Percentiles rank a stretch among this genome's conserved stretches.
These are phyloP conservation scores for Apocrypta bakeri DNA, from an alignment of 1,140 invertebrate genomes.

Conservation along the genomic window DNA sequence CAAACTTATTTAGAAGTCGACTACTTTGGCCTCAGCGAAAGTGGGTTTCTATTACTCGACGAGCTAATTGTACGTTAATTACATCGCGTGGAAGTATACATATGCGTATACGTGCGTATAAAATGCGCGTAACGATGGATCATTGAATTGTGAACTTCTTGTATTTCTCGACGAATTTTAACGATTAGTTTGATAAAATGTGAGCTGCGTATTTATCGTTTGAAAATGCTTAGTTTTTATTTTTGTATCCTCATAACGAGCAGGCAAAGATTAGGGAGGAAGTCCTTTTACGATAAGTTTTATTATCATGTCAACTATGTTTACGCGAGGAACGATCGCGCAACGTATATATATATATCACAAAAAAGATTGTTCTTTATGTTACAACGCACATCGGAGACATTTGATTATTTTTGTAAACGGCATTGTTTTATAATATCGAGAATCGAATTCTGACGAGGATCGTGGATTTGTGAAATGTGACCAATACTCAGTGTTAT, in stretches of 20 bases:
- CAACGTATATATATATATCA: neutral
- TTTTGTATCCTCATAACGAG: slow-evolving; percentile 22
- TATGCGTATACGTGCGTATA: no score
- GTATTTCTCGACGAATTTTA: neutral
- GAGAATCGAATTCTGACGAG: no score
- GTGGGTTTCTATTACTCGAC: slow-evolving; percentile 19
- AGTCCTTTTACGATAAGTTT: slow-evolving; percentile 43
- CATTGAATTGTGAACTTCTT: no score
- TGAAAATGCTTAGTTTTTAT: slow-evolving; percentile 19
- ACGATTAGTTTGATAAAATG: neutral
- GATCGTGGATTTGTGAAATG: neutral
- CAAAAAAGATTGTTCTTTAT: neutral
- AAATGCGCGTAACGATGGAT: no score
- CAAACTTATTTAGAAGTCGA: neutral
- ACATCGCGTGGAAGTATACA: no score
- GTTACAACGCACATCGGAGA: neutral
- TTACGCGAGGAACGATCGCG: slow-evolving; percentile 27
- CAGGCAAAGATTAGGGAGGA: slow-evolving; percentile 36
- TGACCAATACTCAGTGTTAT: neutral
- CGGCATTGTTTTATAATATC: no score
- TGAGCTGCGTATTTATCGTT: neutral
- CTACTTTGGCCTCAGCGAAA: neutral
- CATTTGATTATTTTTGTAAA: neutral
- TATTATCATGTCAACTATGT: slow-evolving; percentile 47
- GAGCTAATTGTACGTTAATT: slow-evolving; percentile 14